Base-by-base conservation (phyloP, 2,113 vertebrate species). In the Tyto alba region DNA sequence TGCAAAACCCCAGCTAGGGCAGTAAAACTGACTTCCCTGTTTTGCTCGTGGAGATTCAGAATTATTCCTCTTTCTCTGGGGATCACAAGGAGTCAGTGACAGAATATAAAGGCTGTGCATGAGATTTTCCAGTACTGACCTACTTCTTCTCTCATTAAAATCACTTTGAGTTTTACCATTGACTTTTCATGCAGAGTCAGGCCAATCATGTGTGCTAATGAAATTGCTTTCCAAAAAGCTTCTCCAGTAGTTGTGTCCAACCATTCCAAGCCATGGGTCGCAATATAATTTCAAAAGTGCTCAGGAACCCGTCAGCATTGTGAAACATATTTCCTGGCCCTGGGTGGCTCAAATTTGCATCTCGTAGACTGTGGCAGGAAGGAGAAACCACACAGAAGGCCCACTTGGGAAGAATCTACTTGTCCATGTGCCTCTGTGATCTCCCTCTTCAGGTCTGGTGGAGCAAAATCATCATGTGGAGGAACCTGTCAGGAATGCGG, bases 71-170 rank as follows among this genome's bases (percentile, higher is more conserved):
- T 72, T 95, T 75, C 90, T 90, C 88, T 66, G 86, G 71, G 89
- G 71, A 94, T 94, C 92, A 88, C 77, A 82, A 55, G 77, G 91
- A 85, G 87, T 87, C 94, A 82, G 90, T 85, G 95, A 76, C 94
- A 95, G 56, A 88, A 26, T 86, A 93, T 53, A 94, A 93, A 95
- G 95, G 67, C 95, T 93, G 92, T 73, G 86, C 90, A 62, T 96
- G 95, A 97, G 94, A 96, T 96, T 97, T 96, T 96, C 95, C 95
- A 96, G 92, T 56, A 11, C 93, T 96, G 95, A 97, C 95, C 96
- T 96, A 96, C 88, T 96, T 96, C 93, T 96, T 89, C 80, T 95
- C 94, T 95, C 92, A 87, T 96, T 97, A 96, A 97, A 97, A 89
- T 92, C 90, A 68, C 83, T 95, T 25, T 38, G 96, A 94, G 83